Conservation (phyloP, 2,888 invertebrate species). For the Lasius platythorax region DNA sequence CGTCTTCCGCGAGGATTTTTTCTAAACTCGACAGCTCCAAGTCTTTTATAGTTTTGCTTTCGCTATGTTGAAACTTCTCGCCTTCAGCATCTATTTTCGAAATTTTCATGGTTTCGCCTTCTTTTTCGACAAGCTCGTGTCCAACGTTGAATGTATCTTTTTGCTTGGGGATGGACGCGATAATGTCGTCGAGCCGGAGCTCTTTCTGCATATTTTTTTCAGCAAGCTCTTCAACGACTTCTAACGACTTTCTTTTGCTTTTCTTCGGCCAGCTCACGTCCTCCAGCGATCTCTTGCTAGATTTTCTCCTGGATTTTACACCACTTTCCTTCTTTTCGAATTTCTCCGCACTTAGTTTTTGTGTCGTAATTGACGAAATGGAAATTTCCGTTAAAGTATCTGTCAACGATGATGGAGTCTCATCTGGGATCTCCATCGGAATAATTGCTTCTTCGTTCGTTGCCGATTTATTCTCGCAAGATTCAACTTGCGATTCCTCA, state of each 20-base stretch:
- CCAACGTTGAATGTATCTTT: conserved; percentile 50
- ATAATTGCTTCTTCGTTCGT: conserved; percentile 23
- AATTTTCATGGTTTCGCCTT: background rate
- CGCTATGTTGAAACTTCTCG: conserved; percentile 64
- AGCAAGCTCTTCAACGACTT: conserved; percentile 59
- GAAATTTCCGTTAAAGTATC: background rate
- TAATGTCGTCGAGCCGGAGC: conserved; percentile 75
- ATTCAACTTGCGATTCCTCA: conserved; percentile 2
- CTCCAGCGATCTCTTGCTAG: conserved; percentile 80
- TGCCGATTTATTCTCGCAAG: conserved; percentile 3
- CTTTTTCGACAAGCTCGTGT: background rate
- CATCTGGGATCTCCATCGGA: background rate
- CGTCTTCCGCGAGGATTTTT: background rate
- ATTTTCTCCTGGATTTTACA: conserved; percentile 58
- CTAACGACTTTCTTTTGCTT: conserved; percentile 77
- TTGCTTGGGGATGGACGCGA: conserved; percentile 77
- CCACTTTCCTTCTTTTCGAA: background rate
- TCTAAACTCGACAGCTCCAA: conserved; percentile 11
- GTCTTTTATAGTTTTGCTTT: conserved; percentile 73
- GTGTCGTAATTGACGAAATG: background rate
- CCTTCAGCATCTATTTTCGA: background rate
- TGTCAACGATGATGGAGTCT: background rate
- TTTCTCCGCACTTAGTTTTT: background rate
- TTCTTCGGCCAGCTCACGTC: conserved; percentile 71
- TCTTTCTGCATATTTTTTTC: conserved; percentile 74